phyloP scores from a whole-genome alignment of 2,797 vertebrate genomes.

The Pelobates cultripes region DNA sequence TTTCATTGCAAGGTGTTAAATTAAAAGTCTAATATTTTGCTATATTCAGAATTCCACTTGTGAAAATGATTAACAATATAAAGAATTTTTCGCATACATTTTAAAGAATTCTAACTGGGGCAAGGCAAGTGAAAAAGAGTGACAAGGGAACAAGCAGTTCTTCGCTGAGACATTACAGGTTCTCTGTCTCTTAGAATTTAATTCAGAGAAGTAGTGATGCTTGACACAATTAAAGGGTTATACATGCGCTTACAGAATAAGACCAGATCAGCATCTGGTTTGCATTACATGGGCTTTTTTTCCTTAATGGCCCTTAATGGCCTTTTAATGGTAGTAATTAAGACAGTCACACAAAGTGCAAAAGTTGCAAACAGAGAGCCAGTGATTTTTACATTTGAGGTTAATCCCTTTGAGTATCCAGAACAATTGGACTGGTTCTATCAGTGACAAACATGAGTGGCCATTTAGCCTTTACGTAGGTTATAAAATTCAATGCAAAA shows the following conservation, averaged over 20 bases:
- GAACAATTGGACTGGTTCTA: too few relatives aligned
- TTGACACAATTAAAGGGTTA: background rate
- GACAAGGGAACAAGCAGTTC: constrained; percentile 33
- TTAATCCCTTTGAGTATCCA: too few relatives aligned
- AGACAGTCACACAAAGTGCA: constrained; percentile 12
- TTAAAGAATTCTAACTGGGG: too few relatives aligned
- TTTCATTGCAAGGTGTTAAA: too few relatives aligned
- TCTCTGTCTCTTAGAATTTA: constrained; percentile 1
- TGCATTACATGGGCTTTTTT: background rate
- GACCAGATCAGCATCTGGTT: constrained; percentile 16
- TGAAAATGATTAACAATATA: too few relatives aligned
- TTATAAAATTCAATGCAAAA: too few relatives aligned
- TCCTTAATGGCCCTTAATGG: constrained; percentile 48
- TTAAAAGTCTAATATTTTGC: too few relatives aligned
- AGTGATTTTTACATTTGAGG: background rate
- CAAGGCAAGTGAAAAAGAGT: too few relatives aligned
- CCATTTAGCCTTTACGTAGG: too few relatives aligned
- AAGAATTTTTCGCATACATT: too few relatives aligned
- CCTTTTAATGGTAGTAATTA: constrained; percentile 44
- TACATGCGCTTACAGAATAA: background rate
- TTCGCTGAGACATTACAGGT: constrained; percentile 37
- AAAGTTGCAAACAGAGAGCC: constrained; percentile 15
- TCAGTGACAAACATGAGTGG: too few relatives aligned
- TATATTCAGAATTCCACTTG: too few relatives aligned
- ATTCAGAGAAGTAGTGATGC: constrained; percentile 6